These are phyloP conservation scores for Ommatoiulus sabulosus DNA, from an alignment of 2,888 invertebrate genomes.

Conservation along the genomic window DNA sequence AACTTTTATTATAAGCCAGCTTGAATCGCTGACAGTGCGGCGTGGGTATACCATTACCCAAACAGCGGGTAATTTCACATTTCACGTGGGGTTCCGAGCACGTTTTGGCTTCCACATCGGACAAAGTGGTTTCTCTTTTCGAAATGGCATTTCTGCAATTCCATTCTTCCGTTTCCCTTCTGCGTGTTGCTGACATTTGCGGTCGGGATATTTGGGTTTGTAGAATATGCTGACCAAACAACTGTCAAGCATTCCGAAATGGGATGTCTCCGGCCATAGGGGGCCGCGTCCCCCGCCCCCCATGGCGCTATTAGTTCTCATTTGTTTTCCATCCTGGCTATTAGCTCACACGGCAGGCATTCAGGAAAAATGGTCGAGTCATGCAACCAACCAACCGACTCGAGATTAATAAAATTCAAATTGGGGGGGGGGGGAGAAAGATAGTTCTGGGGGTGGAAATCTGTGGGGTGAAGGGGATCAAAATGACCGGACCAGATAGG, in stretches of 20 bases:
- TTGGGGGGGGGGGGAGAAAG: background rate
- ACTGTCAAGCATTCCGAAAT: background rate
- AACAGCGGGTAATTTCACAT: background rate
- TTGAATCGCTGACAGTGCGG: too few species aligned
- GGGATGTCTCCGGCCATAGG: background rate
- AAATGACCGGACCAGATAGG: background rate
- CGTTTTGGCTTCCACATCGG: background rate
- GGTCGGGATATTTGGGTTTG: background rate
- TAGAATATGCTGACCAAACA: background rate
- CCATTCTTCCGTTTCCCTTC: background rate
- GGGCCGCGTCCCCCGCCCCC: background rate
- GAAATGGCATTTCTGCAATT: background rate
- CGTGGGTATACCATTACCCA: too few species aligned
- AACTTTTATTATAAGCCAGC: too few species aligned
- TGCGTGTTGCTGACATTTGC: background rate
- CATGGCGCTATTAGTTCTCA: constrained; percentile 20
- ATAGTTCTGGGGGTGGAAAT: background rate
- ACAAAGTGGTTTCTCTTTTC: background rate
- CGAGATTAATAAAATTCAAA: constrained; percentile 8
- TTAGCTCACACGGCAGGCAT: background rate
- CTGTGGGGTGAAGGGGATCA: background rate
- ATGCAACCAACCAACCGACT: constrained; percentile 28
- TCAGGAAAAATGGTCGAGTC: background rate
- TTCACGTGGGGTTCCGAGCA: background rate
- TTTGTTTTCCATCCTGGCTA: constrained; percentile 22